Base-by-base conservation (phyloP, 2,888 invertebrate genomes). In the Andricus curvator region DNA sequence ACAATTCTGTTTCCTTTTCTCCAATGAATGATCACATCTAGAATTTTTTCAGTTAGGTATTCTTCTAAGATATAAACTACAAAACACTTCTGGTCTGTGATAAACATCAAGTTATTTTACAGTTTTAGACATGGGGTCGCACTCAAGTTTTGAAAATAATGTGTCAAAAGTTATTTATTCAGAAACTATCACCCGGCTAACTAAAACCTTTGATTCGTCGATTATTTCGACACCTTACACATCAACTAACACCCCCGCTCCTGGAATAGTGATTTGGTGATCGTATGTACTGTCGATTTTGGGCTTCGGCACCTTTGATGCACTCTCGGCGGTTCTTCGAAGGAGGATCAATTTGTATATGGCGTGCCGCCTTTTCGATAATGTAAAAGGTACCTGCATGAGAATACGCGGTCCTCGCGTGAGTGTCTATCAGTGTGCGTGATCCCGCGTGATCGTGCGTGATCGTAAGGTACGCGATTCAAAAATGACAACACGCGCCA, bases 401-500 rank as follows among this genome's bases (percentile, higher is more conserved):
- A 65, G 77, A 70, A 70, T 51, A 51, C 33, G 29, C 22, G 17
- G 65, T 25, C 56, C 48, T 79, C 70, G n/a, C 41, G 17, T 60
- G 60, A 76, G 70, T 74, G 70, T 68, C 78, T 81, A 79, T 78
- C 66, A 74, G 82, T 83, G 80, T 81, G 82, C 76, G 82, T 84
- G 82, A 82, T 83, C 80, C 80, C 83, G 85, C 83, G 86, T 85
- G 84, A 83, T 83, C 81, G 88, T 88, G 86, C 88, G 81, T 84
- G 87, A 87, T 85, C 87, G 85, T 88, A 48, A 79, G 85, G 85
- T 88, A 88, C 81, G 88, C 81, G 82, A 85, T 81, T 88, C 88
- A 88, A 89, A 90, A 92, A 92, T 92, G 92, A 92, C 92, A 92
- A 90, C 91, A 90, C 88, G 87, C 92, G 68, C 92, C 86, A 86